phyloP scores from a whole-genome alignment of 2,888 invertebrate genomes.

The Ochropacha duplaris region DNA sequence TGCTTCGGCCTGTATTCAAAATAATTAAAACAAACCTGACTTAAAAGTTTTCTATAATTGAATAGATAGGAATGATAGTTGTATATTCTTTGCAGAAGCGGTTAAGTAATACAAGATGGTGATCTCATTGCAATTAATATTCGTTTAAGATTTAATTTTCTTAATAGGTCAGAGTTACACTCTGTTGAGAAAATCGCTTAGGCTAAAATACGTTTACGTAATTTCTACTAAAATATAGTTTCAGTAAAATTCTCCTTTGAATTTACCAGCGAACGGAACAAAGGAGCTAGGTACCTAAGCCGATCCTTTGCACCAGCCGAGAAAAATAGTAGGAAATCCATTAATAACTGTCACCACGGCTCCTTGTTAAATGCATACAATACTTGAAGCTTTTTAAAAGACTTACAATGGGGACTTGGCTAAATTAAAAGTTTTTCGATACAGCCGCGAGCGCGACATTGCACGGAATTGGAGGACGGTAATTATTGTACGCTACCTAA shows the following conservation, averaged over 20 bases:
- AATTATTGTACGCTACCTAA: slow-evolving; percentile 73
- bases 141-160: too few species aligned
- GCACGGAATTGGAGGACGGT: slow-evolving; percentile 76
- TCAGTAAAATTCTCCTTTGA: slow-evolving; percentile 23
- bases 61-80: too few species aligned
- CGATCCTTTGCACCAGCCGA: slow-evolving; percentile 72
- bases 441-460: slow-evolving; percentile 75
- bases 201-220: too few species aligned
- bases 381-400: slow-evolving; percentile 82
- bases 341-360: slow-evolving; percentile 78
- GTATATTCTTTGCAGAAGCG: too few species aligned
- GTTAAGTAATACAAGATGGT: too few species aligned
- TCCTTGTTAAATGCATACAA: slow-evolving; percentile 83
- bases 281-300: slow-evolving; percentile 68
- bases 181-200: too few species aligned
- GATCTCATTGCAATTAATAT: background rate
- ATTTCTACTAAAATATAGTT: slow-evolving; percentile 23
- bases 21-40: too few species aligned
- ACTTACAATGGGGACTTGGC: slow-evolving; percentile 80
- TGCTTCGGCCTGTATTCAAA: background rate
- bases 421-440: slow-evolving; percentile 83
- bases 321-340: slow-evolving; percentile 81
- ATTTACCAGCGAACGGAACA: slow-evolving; percentile 51
- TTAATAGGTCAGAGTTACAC: too few species aligned
- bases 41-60: background rate